Base-by-base conservation (phyloP, 1,140 invertebrate genomes). In the Pogonus chalceus region DNA sequence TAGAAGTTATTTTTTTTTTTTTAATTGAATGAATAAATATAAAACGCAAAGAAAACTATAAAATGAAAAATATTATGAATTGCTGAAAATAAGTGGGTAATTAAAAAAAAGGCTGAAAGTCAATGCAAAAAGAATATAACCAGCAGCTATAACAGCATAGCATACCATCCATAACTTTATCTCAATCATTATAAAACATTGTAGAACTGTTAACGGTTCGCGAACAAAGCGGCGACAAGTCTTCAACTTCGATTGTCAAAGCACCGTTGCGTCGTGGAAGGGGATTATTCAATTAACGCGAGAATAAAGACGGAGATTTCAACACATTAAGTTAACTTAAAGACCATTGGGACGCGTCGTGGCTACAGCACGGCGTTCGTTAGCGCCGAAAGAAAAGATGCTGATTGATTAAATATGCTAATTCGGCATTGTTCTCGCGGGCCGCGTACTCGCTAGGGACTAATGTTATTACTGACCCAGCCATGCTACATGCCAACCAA, bases 101-200 rank as follows among this genome's bases (percentile, higher is more conserved):
- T n/a, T 7, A 31, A 7, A 31, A 31, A 31, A 14, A 7, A 31
- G 26, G 4, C 26, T 31, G 26, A 31, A 31, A 31, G 26, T 4
- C 26, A 31, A 31, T 14, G 14, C 4, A 31, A 31, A 31, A 4
- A 31, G 4, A 31, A 31, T n/a, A n/a, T n/a, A n/a, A n/a, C n/a
- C n/a, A n/a, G 26, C 4, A 31, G 14, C 4, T 31, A 31, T 14
- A 31, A 31, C 26, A 14, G 14, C n/a, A 9, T 16, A 18, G 37
- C 37, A 18, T 18, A 18, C 18, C 37, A 12, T 43, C 37, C 37
- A 43, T 43, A 43, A 43, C 37, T 43, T 43, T 43, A 43, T 43
- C 37, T 43, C 37, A 43, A 43, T 43, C 37, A 43, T 43, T 43
- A 43, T 43, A 43, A 43, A 43, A 43, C 37, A 43, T 43, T 43